Conservation (phyloP, 2,113 vertebrate species). For the Archocentrus centrarchus region DNA sequence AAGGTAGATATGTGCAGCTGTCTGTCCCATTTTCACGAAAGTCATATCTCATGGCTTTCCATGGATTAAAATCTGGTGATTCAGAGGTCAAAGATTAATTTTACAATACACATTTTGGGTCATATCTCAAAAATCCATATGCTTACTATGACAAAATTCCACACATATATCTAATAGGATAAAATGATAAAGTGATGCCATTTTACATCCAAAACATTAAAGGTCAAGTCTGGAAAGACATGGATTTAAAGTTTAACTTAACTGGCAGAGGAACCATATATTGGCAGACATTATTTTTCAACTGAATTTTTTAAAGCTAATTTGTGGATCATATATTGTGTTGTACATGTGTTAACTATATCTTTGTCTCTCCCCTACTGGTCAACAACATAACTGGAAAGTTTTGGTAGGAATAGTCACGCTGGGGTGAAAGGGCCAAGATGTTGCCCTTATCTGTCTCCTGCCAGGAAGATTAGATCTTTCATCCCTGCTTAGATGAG, state of each 20-base stretch:
- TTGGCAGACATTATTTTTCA: neutral
- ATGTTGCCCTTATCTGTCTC: conserved; percentile 27
- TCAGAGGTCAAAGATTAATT: neutral
- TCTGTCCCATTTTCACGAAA: neutral
- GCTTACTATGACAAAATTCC: neutral
- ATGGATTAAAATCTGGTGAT: neutral
- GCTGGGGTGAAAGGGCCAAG: conserved; percentile 34
- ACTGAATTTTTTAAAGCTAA: no score
- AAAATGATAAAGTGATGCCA: neutral
- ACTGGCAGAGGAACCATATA: neutral
- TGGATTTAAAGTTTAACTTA: conserved; percentile 1
- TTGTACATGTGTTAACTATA: neutral
- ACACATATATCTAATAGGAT: neutral
- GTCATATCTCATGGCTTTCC: neutral
- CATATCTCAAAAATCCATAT: conserved; percentile 9
- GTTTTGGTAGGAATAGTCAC: neutral
- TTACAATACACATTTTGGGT: conserved; percentile 10
- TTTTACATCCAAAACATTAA: neutral
- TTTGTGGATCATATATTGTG: neutral
- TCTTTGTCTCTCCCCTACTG: neutral
- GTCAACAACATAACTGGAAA: neutral
- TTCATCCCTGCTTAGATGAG: conserved; percentile 41
- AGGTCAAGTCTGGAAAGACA: neutral
- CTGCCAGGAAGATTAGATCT: conserved; percentile 59
- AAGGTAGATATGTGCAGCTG: neutral